Conservation (phyloP, 2,888 invertebrate genomes). For the Yponomeuta sedellus region DNA sequence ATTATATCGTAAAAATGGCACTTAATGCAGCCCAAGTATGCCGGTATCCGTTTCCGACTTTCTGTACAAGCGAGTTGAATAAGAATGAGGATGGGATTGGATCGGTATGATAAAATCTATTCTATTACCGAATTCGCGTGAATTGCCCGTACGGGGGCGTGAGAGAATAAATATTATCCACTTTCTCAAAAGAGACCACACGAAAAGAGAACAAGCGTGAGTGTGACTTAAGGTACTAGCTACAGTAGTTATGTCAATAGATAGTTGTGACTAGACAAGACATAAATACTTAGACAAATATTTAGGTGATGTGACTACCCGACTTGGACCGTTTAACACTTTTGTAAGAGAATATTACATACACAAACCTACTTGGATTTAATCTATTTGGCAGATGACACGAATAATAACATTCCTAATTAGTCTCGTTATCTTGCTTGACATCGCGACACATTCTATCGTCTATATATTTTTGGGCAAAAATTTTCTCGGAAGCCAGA, state of each 20-base stretch:
- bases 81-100: conserved; percentile 67
- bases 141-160: background rate
- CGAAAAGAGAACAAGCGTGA: background rate
- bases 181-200: background rate
- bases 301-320: too few relatives aligned
- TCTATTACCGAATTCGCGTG: conserved; percentile 25
- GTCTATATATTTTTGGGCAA: background rate
- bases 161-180: conserved; percentile 8
- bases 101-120: conserved; percentile 53
- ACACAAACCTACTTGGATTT: background rate
- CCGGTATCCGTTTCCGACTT: conserved; percentile 45
- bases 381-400: background rate
- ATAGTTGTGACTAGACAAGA: too few relatives aligned
- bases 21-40: conserved; percentile 61
- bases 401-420: background rate
- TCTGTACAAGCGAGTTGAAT: conserved; percentile 58
- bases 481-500: conserved; percentile 66
- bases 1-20: conserved; percentile 32
- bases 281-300: background rate
- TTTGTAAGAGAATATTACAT: background rate
- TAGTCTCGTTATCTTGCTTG: background rate
- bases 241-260: too few relatives aligned
- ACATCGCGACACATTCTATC: background rate
- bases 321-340: too few relatives aligned
- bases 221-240: background rate